phyloP scores from a whole-genome alignment of 2,888 invertebrate species.

The Tolmerus cingulatus region DNA sequence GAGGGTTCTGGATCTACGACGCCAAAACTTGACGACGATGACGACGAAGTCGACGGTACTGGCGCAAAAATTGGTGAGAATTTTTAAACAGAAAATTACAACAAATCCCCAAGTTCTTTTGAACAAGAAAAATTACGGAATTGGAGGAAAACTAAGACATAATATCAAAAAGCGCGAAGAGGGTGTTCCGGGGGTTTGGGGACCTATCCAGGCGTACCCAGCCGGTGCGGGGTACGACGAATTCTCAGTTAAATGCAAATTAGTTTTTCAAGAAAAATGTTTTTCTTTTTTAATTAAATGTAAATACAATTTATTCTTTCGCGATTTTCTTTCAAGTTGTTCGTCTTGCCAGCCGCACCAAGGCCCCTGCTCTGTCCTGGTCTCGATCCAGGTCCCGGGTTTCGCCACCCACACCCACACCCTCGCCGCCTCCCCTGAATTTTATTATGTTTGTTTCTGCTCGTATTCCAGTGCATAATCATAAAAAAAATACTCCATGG shows the following conservation, averaged over 20 bases:
- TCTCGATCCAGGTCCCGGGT: background rate
- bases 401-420: background rate
- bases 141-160: slow-evolving; percentile 3
- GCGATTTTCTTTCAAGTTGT: slow-evolving; percentile 28
- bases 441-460: slow-evolving; percentile 37
- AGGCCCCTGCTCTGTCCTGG: background rate
- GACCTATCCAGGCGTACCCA: background rate
- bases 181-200: background rate
- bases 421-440: background rate
- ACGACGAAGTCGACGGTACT: background rate
- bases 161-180: background rate
- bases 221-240: background rate
- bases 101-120: background rate
- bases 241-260: slow-evolving; percentile 41
- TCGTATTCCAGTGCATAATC: slow-evolving; percentile 38
- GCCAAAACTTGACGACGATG: background rate
- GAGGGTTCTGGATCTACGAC: background rate
- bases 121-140: background rate
- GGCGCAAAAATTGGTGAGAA: background rate
- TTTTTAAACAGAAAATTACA: background rate
- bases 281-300: slow-evolving; percentile 45
- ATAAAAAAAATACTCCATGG: background rate
- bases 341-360: background rate
- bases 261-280: slow-evolving; percentile 43
- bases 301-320: slow-evolving; percentile 44